phyloP scores from a whole-genome alignment of 2,888 invertebrate genomes.

The Leucoma salicis region DNA sequence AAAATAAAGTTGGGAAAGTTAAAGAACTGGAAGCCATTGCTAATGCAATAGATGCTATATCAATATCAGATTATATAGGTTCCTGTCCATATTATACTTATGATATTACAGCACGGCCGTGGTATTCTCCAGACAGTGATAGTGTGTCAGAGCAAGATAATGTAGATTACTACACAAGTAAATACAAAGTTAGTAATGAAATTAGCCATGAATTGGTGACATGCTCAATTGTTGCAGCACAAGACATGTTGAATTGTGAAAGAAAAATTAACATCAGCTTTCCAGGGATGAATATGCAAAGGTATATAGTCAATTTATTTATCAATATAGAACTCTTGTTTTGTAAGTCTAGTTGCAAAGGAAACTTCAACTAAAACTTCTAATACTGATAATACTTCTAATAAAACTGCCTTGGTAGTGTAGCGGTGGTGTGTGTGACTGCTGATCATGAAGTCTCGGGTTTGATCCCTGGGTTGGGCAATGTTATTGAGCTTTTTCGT shows the following conservation, averaged over 20 bases:
- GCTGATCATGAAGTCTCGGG: too few species aligned
- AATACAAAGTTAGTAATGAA: slow-evolving; percentile 46
- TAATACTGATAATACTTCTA: too few species aligned
- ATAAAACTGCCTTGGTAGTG: too few species aligned
- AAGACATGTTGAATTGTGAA: slow-evolving; percentile 36
- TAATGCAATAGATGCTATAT: slow-evolving; percentile 59
- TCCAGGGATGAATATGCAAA: slow-evolving; percentile 55
- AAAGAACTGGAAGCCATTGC: slow-evolving; percentile 43
- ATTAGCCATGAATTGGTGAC: slow-evolving; percentile 47
- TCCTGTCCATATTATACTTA: slow-evolving; percentile 25
- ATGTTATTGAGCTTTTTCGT: too few species aligned
- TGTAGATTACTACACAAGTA: slow-evolving; percentile 45
- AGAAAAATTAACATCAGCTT: slow-evolving; percentile 37
- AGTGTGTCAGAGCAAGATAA: slow-evolving; percentile 65
- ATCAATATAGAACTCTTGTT: too few species aligned
- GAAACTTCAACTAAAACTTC: too few species aligned
- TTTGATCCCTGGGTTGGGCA: too few species aligned
- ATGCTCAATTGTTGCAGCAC: slow-evolving; percentile 41
- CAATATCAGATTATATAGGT: slow-evolving; percentile 58
- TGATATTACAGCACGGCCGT: slow-evolving; percentile 52
- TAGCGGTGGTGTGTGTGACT: too few species aligned
- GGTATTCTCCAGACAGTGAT: slow-evolving; percentile 51
- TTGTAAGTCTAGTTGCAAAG: too few species aligned
- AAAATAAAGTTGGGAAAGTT: slow-evolving; percentile 21
- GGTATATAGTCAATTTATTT: slow-evolving; percentile 53